Base-by-base conservation (phyloP, 2,888 invertebrate species). In the Acanthopleura granulata region DNA sequence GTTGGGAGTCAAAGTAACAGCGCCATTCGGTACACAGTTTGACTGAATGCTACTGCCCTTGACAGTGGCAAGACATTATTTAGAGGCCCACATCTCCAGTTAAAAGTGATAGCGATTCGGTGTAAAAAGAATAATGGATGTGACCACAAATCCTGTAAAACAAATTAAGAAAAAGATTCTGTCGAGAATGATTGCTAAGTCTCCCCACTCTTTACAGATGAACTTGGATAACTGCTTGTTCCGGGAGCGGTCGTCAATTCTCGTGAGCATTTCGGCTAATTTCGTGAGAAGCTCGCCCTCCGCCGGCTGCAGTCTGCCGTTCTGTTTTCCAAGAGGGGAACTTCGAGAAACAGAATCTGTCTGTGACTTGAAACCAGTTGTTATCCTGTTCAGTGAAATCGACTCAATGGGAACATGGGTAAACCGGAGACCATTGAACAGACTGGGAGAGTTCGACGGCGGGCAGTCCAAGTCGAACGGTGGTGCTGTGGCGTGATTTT, bases 161-260 rank as follows among this genome's bases (percentile, higher is more conserved):
- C 25, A n/a, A n/a, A 66, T 27, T 18, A 66, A 16, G 50, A 71
- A 49, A 49, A 71, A 71, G n/a, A 71, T 71, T 71, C 71, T 40
- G 71, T 71, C 71, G 49, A 71, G n/a, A 71, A 71, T 40, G n/a
- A 18, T 49, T 14, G 71, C 71, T 25, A 71, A n/a, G 25, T 71
- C 71, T n/a, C 1, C 71, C 71, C 71, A 71, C 50, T 71, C 49
- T 49, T 71, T 66, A 16, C 1, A 1, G 29, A 66, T 27, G 15
- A 15, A 1, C 29, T 66, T 66, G 22, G 16, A 15, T 6, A 16
- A 6, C 25, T 66, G 12, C 25, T 66, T 66, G 15, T 27, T 66
- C 4, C 25, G 15, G 6, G 29, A 27, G 16, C 29, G 18, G 3
- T 27, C 29, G 6, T 27, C 22, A 27, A 66, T 22, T 16, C 29